Percentiles rank a stretch among this genome's conserved stretches.
These are phyloP conservation scores for Spisula subtruncata DNA, from an alignment of 2,888 invertebrate species.

Conservation along the genomic window DNA sequence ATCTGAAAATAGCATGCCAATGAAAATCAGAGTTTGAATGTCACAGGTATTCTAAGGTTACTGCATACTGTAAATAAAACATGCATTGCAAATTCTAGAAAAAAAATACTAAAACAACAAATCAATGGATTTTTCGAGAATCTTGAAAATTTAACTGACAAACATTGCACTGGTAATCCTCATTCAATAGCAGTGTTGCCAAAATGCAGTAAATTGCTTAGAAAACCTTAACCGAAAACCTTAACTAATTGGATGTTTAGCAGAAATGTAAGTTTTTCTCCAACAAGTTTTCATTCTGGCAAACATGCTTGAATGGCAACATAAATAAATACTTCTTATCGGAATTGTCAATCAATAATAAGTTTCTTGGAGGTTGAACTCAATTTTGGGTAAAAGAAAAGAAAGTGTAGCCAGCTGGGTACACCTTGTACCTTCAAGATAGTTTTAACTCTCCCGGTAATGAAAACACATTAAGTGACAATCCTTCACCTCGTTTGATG, in stretches of 20 bases:
- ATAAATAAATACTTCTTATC: conserved; percentile 21
- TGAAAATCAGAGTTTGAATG: too few species aligned
- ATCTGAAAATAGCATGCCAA: too few species aligned
- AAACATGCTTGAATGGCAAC: conserved; percentile 13
- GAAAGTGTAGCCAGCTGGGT: background rate
- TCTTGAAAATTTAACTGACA: too few species aligned
- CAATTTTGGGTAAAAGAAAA: background rate
- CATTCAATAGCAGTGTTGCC: background rate
- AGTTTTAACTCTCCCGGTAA: background rate
- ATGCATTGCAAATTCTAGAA: too few species aligned
- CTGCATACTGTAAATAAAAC: too few species aligned
- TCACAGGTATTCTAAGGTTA: too few species aligned
- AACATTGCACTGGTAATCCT: too few species aligned
- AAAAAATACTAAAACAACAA: too few species aligned
- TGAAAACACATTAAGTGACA: conserved; percentile 11
- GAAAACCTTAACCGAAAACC: background rate
- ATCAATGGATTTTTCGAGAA: too few species aligned
- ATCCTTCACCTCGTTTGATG: background rate
- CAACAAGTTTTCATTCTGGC: background rate
- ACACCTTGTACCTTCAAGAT: background rate
- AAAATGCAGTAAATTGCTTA: conserved; percentile 9
- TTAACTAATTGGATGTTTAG: background rate
- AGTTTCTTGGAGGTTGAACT: background rate
- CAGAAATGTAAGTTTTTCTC: background rate
- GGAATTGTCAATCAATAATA: conserved; percentile 2